Conservation (phyloP, 2,888 invertebrate species). For the Ormia ochracea region DNA sequence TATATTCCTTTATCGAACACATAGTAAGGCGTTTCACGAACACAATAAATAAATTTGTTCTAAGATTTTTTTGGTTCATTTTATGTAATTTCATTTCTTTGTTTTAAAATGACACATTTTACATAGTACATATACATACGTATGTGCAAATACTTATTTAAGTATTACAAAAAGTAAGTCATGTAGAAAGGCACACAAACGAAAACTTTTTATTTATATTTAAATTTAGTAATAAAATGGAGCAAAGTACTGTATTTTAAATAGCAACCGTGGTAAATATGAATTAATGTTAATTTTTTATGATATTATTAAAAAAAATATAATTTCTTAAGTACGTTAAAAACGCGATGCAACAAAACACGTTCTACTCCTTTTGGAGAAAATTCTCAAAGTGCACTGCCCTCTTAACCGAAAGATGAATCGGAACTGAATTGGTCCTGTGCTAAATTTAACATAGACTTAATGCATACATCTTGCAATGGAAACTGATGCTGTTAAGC, state of each 20-base stretch:
- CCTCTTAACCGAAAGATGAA: conserved; percentile 72
- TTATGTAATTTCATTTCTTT: background rate
- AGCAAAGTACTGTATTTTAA: background rate
- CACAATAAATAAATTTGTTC: background rate
- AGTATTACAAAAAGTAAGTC: conserved; percentile 2
- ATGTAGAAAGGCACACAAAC: background rate
- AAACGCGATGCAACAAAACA: conserved; percentile 13
- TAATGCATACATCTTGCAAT: conserved; percentile 37
- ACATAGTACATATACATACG: background rate
- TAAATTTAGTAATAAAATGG: background rate
- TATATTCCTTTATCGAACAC: background rate
- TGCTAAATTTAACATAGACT: conserved; percentile 44
- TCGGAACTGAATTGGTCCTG: conserved; percentile 68
- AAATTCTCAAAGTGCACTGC: conserved; percentile 73
- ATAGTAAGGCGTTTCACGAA: background rate
- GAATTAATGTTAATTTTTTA: background rate
- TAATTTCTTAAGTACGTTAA: background rate
- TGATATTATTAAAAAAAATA: background rate
- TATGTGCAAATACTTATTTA: background rate
- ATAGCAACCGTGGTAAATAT: background rate
- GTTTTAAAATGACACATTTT: conserved; percentile 7
- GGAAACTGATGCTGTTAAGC: conserved; percentile 18
- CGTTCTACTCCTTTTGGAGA: conserved; percentile 69
- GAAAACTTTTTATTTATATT: background rate
- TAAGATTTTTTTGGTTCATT: background rate